A percentile compares a stretch with the other conserved stretches of the same genome.
Evolutionary conservation across 2,797 vertebrate genomes (phyloP).

Genomic region (Pseudomugil tenellus): DNA sequence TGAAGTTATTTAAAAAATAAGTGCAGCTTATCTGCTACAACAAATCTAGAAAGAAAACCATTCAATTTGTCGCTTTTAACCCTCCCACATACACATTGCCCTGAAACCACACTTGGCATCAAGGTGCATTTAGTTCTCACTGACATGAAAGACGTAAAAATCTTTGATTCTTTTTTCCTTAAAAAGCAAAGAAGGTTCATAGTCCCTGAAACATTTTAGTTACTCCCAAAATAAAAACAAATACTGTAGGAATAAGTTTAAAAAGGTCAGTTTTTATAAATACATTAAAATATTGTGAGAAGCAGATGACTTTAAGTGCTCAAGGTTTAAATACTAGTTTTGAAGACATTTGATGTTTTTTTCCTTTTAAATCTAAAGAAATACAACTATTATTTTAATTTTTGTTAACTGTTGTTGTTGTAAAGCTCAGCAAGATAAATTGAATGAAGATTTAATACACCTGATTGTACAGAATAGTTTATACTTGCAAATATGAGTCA

Average conservation of each 20-base stretch:
- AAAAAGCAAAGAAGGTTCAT: background rate
- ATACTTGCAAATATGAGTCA: background rate
- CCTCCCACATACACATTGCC: background rate
- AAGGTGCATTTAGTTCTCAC: background rate
- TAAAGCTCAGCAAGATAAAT: background rate
- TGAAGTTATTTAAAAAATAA: background rate
- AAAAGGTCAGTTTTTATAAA: constrained; percentile 1
- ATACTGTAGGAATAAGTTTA: background rate
- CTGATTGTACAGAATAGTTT: background rate
- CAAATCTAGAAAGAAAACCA: too few relatives aligned
- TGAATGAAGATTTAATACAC: background rate
- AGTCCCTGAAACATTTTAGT: background rate
- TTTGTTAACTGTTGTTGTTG: background rate
- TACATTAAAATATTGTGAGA: background rate
- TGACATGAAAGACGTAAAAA: background rate
- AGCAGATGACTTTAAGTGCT: background rate
- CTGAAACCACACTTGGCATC: background rate
- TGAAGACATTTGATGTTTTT: background rate
- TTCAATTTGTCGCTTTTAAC: background rate
- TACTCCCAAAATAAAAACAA: background rate
- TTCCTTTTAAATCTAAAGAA: background rate
- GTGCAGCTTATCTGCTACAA: background rate
- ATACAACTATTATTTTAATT: background rate
- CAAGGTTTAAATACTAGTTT: background rate
- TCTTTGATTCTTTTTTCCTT: background rate